Evolutionary conservation across 2,888 invertebrate species (phyloP), one percentile per base, ranked within the genome.

Genomic region (Baccha elongata): DNA sequence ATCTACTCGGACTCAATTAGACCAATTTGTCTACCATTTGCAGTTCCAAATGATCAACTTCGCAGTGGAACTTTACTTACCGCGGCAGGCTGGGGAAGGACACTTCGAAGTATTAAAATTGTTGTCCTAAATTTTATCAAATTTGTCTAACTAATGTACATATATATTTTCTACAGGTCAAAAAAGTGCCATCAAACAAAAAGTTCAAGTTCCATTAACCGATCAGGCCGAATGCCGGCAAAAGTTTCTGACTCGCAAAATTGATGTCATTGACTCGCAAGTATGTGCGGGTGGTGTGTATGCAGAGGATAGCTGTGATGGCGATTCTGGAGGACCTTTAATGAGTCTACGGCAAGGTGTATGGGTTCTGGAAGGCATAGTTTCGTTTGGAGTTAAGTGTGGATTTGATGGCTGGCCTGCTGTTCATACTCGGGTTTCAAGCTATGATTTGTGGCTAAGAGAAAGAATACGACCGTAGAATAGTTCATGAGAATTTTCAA

Each of bases 281-380:
- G 85, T 95, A 0, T 96, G 95, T 86, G 95, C 95, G 5, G 96
- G 96, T 1, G 94, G 96, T 0, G 90, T 91, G 4, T 92, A 90
- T 71, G 92, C 92, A 0, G 91, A 94, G 85, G 96, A 96, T 86
- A 93, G 95, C 0, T 96, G 96, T 86, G 92, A 91, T 46, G 96
- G 96, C 0, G 96, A 96, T 86, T 95, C 95, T 0, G 96, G 96
- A 2, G 95, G 95, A 2, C 95, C 96, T 0, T 88, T 96, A 26
- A 95, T 96, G 95, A 91, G 89, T 60, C 87, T 87, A 21, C 90
- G 86, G 8, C 90, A 89, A 23, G 89, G 91, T n/a, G 90, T 91
- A 10, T 94, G 93, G 93, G 92, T 92, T 64, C 85, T 92, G 0
- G 92, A 94, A 15, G 95, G 94, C 0, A 90, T 95, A 0, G 94